Percentiles rank a stretch among this genome's conserved stretches.
Evolutionary conservation across 2,797 vertebrate genomes (phyloP).

Genomic region (Eutrigla gurnardus): DNA sequence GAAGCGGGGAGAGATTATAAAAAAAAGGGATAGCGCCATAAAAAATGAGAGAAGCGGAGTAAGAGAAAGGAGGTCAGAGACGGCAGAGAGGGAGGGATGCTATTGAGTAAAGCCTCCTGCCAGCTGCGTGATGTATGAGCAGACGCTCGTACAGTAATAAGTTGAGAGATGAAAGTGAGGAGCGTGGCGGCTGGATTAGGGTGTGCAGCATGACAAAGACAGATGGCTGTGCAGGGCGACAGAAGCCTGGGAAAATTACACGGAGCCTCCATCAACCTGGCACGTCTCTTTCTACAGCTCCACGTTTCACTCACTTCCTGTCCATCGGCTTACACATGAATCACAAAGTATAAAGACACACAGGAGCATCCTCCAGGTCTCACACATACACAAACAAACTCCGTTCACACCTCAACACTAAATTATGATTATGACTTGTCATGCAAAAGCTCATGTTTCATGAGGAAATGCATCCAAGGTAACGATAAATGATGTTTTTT

Average conservation of each 20-base stretch:
- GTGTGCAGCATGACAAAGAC: conserved; percentile 59
- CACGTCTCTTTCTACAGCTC: conserved; percentile 22
- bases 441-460: not conserved
- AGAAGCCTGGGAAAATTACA: conserved; percentile 47
- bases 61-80: not conserved
- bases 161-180: conserved; percentile 52
- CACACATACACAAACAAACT: not conserved
- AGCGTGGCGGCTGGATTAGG: conserved; percentile 42
- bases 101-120: conserved; percentile 20
- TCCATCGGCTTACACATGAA: not conserved
- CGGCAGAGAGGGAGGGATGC: conserved; percentile 17
- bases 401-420: not conserved
- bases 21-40: not conserved
- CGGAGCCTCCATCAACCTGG: conserved; percentile 21
- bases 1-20: not conserved
- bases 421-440: too few relatives aligned
- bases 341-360: conserved; percentile 11
- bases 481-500: too few relatives aligned
- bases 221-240: conserved; percentile 49
- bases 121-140: conserved; percentile 66
- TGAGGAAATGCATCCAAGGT: too few relatives aligned
- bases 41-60: not conserved
- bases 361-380: not conserved
- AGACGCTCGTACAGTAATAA: conserved; percentile 46
- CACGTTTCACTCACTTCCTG: conserved; percentile 10